phyloP scores from a whole-genome alignment of 2,797 vertebrate species.

The Cuculus canorus region DNA sequence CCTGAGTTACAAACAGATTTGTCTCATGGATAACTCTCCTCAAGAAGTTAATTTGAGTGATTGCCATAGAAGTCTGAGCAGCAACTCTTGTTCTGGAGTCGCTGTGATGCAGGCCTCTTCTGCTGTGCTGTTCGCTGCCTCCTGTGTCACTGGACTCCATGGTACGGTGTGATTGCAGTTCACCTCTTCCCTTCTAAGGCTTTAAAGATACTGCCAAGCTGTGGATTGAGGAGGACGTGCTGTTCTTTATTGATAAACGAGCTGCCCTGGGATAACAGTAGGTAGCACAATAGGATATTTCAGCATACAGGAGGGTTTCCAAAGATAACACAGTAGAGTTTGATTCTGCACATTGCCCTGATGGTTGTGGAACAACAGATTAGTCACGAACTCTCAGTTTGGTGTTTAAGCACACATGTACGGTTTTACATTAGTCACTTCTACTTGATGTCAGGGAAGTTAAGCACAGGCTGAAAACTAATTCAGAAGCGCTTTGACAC shows the following conservation, averaged over 20 bases:
- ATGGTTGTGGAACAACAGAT: neutral
- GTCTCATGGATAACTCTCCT: neutral
- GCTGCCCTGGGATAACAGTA: neutral
- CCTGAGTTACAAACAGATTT: neutral
- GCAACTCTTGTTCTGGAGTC: neutral
- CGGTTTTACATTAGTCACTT: constrained; percentile 7
- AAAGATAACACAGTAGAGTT: neutral
- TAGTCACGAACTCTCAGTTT: neutral
- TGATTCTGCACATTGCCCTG: neutral
- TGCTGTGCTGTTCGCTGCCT: neutral
- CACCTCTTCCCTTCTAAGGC: neutral
- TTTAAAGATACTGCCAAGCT: neutral
- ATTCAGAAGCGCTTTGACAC: neutral
- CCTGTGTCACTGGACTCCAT: neutral
- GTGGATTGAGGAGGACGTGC: neutral
- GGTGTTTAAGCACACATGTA: neutral
- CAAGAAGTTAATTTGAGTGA: neutral
- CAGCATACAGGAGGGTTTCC: neutral
- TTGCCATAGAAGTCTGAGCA: neutral
- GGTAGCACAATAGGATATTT: neutral
- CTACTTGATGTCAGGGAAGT: constrained; percentile 39
- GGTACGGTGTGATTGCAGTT: neutral
- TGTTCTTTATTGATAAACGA: neutral
- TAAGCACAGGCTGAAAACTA: neutral
- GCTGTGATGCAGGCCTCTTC: neutral